Percentiles rank a stretch among this genome's conserved stretches.
Conservation (phyloP, 2,113 vertebrate genomes). For the Ellobius talpinus region DNA sequence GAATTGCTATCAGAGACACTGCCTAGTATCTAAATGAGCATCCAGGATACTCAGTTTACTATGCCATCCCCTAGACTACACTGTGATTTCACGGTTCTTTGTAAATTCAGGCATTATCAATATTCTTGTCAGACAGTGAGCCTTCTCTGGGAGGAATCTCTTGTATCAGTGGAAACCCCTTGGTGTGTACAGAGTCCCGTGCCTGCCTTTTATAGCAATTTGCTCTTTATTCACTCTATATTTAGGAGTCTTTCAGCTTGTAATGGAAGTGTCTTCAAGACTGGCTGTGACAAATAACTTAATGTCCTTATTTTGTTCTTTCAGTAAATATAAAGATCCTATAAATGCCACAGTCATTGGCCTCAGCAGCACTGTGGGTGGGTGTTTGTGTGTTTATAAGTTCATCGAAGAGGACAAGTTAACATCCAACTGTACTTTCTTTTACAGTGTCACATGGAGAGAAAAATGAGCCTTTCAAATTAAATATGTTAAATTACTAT, state of each 20-base stretch:
- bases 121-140: neutral
- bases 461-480: conserved; percentile 2
- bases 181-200: neutral
- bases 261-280: conserved; percentile 3
- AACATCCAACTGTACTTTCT: neutral
- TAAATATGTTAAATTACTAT: neutral
- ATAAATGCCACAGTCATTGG: neutral
- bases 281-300: conserved; percentile 30
- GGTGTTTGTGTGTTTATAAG: neutral
- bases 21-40: neutral
- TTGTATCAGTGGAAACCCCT: neutral
- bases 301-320: neutral
- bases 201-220: neutral
- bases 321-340: neutral
- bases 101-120: conserved; percentile 53
- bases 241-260: neutral
- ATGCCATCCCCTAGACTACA: neutral
- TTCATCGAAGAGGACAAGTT: neutral
- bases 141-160: neutral
- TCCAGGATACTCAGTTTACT: conserved; percentile 14
- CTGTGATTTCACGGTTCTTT: neutral
- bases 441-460: neutral
- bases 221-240: conserved; percentile 32
- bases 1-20: neutral
- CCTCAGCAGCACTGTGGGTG: neutral